phyloP scores from a whole-genome alignment of 1,140 invertebrate species.

The Physella acuta region DNA sequence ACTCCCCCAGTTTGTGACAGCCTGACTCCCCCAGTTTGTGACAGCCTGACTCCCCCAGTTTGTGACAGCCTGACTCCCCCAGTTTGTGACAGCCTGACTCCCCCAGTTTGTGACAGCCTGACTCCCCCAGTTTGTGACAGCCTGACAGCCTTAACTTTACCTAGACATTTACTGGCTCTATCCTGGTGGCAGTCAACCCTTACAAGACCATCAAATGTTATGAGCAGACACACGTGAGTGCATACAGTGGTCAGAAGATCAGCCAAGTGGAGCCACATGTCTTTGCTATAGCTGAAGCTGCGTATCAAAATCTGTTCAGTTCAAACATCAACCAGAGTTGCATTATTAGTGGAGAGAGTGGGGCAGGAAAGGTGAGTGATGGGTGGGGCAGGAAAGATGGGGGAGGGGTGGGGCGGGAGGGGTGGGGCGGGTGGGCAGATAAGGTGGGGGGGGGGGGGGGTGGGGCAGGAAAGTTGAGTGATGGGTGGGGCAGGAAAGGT shows the following conservation, averaged over 20 bases:
- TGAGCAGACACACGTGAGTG: conserved; percentile 61
- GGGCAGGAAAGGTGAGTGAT: conserved; percentile 94
- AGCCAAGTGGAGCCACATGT: conserved; percentile 98
- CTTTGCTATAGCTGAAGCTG: conserved; percentile 97
- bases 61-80: too few relatives aligned
- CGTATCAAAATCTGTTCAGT: conserved; percentile 94
- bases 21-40: too few relatives aligned
- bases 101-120: too few relatives aligned
- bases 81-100: too few relatives aligned
- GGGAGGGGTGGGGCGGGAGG: conserved; percentile 84
- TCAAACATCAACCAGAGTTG: conserved; percentile 70
- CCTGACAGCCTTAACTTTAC: too few relatives aligned
- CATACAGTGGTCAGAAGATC: conserved; percentile 95
- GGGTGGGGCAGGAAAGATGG: conserved; percentile 84
- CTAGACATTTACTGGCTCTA: conserved; percentile 98
- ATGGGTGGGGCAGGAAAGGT: too few relatives aligned
- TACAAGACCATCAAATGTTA: conserved; percentile 83
- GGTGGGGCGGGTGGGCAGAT: conserved; percentile 96
- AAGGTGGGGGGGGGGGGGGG: conserved; percentile 77
- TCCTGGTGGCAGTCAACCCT: conserved; percentile 94
- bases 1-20: too few relatives aligned
- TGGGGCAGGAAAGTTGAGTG: conserved; percentile 96
- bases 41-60: too few relatives aligned
- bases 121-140: too few relatives aligned
- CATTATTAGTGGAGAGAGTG: conserved; percentile 92